Evolutionary conservation across 2,888 invertebrate species (phyloP).

Genomic region (Physocephala rufipes): DNA sequence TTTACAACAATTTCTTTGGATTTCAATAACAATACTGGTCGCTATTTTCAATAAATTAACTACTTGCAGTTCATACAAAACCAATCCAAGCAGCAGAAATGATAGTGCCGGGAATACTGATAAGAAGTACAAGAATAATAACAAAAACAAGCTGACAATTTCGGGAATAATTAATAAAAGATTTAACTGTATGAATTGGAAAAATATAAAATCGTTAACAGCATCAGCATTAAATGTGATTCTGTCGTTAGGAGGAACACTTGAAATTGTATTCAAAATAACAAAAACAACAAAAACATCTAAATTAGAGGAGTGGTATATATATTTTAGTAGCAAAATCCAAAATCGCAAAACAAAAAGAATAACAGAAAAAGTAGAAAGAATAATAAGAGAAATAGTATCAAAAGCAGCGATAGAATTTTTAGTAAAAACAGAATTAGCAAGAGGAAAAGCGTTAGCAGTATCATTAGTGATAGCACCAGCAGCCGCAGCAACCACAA

Average conservation of each 20-base stretch:
- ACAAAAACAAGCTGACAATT: not conserved
- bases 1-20: constrained; percentile 33
- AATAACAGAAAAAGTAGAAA: not conserved
- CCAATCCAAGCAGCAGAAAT: not conserved
- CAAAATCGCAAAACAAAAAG: not conserved
- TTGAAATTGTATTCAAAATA: too few species aligned
- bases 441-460: not conserved
- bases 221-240: not conserved
- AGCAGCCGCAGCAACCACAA: not conserved
- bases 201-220: not conserved
- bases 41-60: not conserved
- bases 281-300: not conserved
- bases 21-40: too few species aligned
- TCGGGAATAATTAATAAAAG: not conserved
- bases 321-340: not conserved
- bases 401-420: not conserved
- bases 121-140: not conserved
- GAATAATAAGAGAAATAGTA: not conserved
- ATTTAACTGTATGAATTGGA: not conserved
- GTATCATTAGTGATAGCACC: not conserved
- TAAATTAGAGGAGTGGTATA: not conserved
- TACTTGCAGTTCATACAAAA: not conserved
- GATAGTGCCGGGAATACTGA: not conserved
- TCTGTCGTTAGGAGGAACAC: not conserved
- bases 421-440: not conserved